Conservation (phyloP, 2,888 invertebrate genomes). For the Aromia moschata region DNA sequence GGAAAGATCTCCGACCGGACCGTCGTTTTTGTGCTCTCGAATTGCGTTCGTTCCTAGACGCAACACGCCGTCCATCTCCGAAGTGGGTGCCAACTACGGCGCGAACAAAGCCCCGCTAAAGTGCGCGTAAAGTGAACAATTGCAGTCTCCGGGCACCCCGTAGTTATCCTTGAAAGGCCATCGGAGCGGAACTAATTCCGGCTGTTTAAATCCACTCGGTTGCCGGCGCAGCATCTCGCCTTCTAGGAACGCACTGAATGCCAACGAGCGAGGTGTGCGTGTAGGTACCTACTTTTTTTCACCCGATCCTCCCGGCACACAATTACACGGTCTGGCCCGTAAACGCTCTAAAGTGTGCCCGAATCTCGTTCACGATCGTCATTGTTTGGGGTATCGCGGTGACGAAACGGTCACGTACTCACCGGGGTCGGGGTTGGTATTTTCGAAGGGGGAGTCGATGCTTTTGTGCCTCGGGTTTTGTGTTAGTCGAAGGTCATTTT, state of each 20-base stretch:
- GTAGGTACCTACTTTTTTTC: conserved; percentile 1
- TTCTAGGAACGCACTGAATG: conserved; percentile 7
- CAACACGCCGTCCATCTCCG: not conserved
- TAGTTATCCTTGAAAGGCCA: conserved; percentile 25
- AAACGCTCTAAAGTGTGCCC: not conserved
- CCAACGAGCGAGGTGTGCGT: not conserved
- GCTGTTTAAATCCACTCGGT: conserved; percentile 6
- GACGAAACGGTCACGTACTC: not conserved
- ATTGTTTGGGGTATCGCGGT: not conserved
- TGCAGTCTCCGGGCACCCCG: conserved; percentile 16
- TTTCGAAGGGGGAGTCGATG: too few species aligned
- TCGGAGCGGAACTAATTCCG: conserved; percentile 20
- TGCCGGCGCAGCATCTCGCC: not conserved
- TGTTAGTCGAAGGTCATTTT: too few species aligned
- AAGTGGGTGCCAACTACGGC: not conserved
- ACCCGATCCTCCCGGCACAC: not conserved
- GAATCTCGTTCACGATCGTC: not conserved
- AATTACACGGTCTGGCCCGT: not conserved
- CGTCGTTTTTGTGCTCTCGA: too few species aligned
- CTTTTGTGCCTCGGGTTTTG: too few species aligned
- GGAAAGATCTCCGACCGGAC: too few species aligned
- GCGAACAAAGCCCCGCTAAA: conserved; percentile 1
- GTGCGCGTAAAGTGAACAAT: conserved; percentile 1
- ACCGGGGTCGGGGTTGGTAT: too few species aligned
- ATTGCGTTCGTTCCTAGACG: too few species aligned